Evolutionary conservation across 2,113 vertebrate genomes (phyloP).

Genomic region (Podarcis cretensis): DNA sequence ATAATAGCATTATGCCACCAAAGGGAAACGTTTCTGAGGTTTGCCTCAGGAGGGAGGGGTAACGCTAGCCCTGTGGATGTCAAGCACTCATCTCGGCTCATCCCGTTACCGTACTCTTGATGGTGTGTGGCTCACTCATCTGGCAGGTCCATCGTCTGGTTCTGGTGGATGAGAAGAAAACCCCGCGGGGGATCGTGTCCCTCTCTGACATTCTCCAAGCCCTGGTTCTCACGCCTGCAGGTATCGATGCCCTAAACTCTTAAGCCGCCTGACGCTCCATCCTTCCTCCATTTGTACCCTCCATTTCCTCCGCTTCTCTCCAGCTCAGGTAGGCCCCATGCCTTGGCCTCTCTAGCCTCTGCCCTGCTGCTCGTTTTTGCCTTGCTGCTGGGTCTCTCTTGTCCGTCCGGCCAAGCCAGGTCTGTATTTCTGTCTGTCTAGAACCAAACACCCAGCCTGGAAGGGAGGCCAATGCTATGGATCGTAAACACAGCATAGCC

Average conservation of each 20-base stretch:
- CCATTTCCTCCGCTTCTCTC: conserved; percentile 58
- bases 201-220: conserved; percentile 97
- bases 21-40: neutral
- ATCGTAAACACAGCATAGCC: neutral
- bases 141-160: conserved; percentile 95
- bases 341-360: neutral
- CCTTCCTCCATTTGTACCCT: conserved; percentile 66
- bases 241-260: conserved; percentile 89
- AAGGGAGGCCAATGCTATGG: neutral
- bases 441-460: neutral
- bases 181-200: conserved; percentile 90
- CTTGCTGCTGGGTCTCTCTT: neutral
- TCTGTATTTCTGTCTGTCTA: conserved; percentile 17
- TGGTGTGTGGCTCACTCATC: neutral
- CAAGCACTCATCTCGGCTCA: neutral
- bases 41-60: neutral
- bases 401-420: conserved; percentile 2
- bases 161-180: conserved; percentile 85
- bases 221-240: conserved; percentile 91
- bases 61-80: neutral
- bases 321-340: conserved; percentile 75
- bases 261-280: conserved; percentile 67
- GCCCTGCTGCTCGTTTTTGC: neutral
- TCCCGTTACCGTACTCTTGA: neutral
- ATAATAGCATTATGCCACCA: neutral